Percentiles rank a stretch among this genome's conserved stretches.
These are phyloP conservation scores for Tetramorium parvispinum DNA, from an alignment of 1,140 invertebrate species.

Conservation along the genomic window DNA sequence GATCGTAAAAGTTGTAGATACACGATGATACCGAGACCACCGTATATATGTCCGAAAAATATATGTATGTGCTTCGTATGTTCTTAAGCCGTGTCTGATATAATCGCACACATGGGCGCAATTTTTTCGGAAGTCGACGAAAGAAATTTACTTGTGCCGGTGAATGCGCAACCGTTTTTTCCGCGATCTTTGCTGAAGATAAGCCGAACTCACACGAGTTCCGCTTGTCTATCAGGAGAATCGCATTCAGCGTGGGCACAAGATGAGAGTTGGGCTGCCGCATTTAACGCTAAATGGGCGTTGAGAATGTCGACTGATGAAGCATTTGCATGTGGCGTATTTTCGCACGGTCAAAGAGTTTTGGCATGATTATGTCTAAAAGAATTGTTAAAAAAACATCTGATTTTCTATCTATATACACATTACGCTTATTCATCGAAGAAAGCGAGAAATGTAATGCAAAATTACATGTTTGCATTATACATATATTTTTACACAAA, in stretches of 20 bases:
- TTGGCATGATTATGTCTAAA: neutral
- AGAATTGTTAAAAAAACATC: slow-evolving; percentile 15
- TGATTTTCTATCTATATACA: neutral
- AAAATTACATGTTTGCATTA: neutral
- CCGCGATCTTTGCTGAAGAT: slow-evolving; percentile 7
- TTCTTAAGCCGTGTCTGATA: neutral
- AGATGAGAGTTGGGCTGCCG: slow-evolving; percentile 31
- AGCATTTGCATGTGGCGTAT: slow-evolving; percentile 25
- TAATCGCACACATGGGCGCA: slow-evolving; percentile 16
- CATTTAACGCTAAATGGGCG: slow-evolving; percentile 40
- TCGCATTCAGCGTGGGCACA: slow-evolving; percentile 32
- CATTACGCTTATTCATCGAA: neutral
- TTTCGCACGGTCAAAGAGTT: slow-evolving; percentile 1
- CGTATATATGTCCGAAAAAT: neutral
- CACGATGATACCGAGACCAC: neutral
- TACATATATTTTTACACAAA: neutral
- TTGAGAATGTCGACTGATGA: slow-evolving; percentile 44
- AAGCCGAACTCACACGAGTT: slow-evolving; percentile 31
- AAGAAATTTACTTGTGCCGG: slow-evolving; percentile 47
- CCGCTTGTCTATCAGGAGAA: slow-evolving; percentile 36
- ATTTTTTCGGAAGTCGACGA: slow-evolving; percentile 44
- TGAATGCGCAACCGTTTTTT: slow-evolving; percentile 46
- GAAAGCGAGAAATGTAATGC: neutral
- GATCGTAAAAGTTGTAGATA: neutral
- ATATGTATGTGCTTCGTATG: neutral